Evolutionary conservation across 2,113 vertebrate genomes (phyloP).

Genomic region (Cyprinodon tularosa): DNA sequence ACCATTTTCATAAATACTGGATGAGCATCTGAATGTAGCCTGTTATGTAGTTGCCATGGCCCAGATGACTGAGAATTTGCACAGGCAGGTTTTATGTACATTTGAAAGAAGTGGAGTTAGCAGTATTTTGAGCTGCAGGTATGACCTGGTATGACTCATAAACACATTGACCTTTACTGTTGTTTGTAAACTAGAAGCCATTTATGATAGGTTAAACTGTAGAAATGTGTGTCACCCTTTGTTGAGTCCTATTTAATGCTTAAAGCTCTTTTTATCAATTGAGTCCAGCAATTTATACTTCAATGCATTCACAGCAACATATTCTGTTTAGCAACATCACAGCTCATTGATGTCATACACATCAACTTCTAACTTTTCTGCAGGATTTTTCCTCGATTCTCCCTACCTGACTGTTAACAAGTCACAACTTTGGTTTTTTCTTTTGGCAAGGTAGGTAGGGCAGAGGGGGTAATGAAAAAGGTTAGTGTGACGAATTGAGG

Average conservation of each 20-base stretch:
- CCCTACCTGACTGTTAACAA: conserved; percentile 41
- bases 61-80: too few species aligned
- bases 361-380: conserved; percentile 54
- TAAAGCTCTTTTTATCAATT: background rate
- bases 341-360: conserved; percentile 53
- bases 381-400: conserved; percentile 29
- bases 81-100: conserved; percentile 27
- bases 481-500: conserved; percentile 70
- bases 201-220: conserved; percentile 45
- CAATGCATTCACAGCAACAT: conserved; percentile 12
- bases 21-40: too few species aligned
- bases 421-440: conserved; percentile 17
- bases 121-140: conserved; percentile 19
- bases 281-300: conserved; percentile 10
- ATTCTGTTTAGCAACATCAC: conserved; percentile 37
- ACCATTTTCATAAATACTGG: too few species aligned
- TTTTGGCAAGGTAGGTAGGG: conserved; percentile 40
- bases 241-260: background rate
- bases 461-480: conserved; percentile 62
- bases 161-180: conserved; percentile 44
- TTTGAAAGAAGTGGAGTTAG: conserved; percentile 29
- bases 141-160: conserved; percentile 42
- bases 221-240: conserved; percentile 1
- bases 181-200: conserved; percentile 38
- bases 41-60: too few species aligned